phyloP scores from a whole-genome alignment of 2,888 invertebrate genomes.

The Oegoconia quadripuncta region DNA sequence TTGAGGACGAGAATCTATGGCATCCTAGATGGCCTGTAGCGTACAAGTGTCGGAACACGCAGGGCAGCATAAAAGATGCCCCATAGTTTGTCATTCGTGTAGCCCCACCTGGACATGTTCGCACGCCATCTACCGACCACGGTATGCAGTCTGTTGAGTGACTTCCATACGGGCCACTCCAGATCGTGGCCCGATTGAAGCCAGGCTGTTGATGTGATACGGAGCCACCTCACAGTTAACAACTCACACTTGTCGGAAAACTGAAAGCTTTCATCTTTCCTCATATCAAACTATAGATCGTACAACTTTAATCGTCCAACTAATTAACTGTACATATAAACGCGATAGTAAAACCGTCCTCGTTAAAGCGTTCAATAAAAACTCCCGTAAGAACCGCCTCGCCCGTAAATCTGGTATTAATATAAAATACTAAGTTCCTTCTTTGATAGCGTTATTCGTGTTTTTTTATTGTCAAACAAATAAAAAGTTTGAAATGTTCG shows the following conservation, averaged over 20 bases:
- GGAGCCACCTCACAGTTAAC: background rate
- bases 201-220: background rate
- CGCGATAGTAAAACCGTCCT: slow-evolving; percentile 9
- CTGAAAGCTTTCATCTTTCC: slow-evolving; percentile 16
- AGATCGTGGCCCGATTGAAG: too few species aligned
- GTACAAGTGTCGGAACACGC: too few species aligned
- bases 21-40: too few species aligned
- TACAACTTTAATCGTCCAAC: slow-evolving; percentile 51
- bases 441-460: slow-evolving; percentile 14
- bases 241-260: background rate
- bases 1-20: too few species aligned
- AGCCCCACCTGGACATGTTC: too few species aligned
- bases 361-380: slow-evolving; percentile 12
- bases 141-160: too few species aligned
- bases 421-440: slow-evolving; percentile 29
- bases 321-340: slow-evolving; percentile 52
- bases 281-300: slow-evolving; percentile 40
- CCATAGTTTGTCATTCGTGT: too few species aligned
- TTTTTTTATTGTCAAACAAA: slow-evolving; percentile 26
- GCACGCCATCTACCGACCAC: too few species aligned
- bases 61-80: too few species aligned
- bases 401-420: slow-evolving; percentile 58
- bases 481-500: slow-evolving; percentile 30
- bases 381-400: slow-evolving; percentile 30
- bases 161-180: too few species aligned